These are phyloP conservation scores for Xiphophorus birchmanni DNA, from an alignment of 2,797 vertebrate species.

Conservation along the genomic window DNA sequence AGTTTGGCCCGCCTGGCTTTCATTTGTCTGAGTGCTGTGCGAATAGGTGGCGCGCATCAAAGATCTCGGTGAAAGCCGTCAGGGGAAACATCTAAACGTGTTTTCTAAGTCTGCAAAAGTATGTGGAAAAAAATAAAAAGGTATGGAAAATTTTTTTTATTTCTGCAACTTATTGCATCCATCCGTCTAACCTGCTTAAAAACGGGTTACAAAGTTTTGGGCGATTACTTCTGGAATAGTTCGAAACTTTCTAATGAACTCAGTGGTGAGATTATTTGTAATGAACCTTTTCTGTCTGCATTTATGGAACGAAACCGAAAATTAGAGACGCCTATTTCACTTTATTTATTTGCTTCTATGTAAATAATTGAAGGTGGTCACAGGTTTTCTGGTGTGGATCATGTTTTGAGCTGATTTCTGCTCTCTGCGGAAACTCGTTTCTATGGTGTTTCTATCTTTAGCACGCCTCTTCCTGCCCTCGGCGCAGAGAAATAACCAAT, in stretches of 20 bases:
- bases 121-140: not conserved
- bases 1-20: not conserved
- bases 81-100: not conserved
- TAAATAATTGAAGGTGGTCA: not conserved
- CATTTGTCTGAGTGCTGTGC: not conserved
- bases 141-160: not conserved
- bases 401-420: not conserved
- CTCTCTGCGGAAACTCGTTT: not conserved
- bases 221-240: not conserved
- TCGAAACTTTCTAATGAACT: not conserved
- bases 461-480: not conserved
- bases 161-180: not conserved
- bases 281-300: not conserved
- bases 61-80: not conserved
- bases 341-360: not conserved
- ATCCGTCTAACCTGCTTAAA: not conserved
- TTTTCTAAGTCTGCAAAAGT: not conserved
- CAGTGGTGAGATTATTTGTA: not conserved
- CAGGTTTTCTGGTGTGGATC: not conserved
- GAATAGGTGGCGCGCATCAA: not conserved
- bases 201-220: not conserved
- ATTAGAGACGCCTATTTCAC: not conserved
- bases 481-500: not conserved
- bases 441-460: conserved; percentile 1
- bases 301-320: not conserved